Base-by-base conservation (phyloP, 2,797 vertebrate species). In the Manis crassicaudata region DNA sequence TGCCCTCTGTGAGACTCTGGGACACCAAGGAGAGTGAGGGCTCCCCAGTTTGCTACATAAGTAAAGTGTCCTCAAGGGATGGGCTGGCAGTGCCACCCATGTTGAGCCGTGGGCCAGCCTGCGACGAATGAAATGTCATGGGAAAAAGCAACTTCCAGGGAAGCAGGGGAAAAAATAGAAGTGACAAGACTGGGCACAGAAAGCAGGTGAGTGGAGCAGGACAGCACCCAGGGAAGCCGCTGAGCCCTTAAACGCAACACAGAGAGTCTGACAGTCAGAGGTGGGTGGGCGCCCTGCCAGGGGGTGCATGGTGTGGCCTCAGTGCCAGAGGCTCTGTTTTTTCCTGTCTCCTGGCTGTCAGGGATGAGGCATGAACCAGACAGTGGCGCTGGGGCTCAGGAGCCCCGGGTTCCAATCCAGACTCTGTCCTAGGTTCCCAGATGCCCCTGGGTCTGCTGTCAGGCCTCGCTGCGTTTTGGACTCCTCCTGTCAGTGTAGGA, bases 341-440 rank as follows among this genome's bases (percentile, higher is more conserved):
- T 67, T 63, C 87, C 27, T 1, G 0, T 52, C 29, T 81, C 68
- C 63, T 6, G 7, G 73, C 70, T 82, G 37, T 50, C 6, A 67
- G 35, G 14, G 10, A 40, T 29, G 21, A 93, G 62, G 21, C 12
- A 1, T 32, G 62, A 29, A 25, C 32, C 37, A 73, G 27, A 60
- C 0, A 0, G 29, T 6, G 12, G 50, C 37, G 23, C 32, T 0
- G 23, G 18, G 67, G 32, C 20, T 46, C 32, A 3, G 67, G 32
- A 67, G 75, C 63, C 40, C 67, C 25, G 37, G 43, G 35, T 43
- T 79, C 81, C 60, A 79, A 60, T 54, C 11, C 43, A 62, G 17
- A 27, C 37, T 70, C 52, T 14, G 18, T 4, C 7, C 72, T 46
- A 29, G 35, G 32, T 63, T 43, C 32, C 60, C 43, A 7, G 80